Evolutionary conservation across 37 sponge, comb jelly and placozoan species (phyloP).

Genomic region (Eunapius fragilis): DNA sequence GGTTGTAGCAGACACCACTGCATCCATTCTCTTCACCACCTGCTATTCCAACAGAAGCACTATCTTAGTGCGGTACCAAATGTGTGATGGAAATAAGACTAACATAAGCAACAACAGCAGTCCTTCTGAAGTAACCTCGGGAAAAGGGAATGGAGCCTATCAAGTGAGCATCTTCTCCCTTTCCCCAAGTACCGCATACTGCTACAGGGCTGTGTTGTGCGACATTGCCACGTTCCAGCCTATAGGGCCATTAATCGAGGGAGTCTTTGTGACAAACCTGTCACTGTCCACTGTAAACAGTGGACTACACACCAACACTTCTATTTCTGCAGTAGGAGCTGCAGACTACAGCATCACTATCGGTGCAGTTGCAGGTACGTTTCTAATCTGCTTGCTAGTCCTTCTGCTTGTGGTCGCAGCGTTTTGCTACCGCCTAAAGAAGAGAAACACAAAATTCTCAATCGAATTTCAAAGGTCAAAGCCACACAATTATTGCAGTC

Average conservation of each 20-base stretch:
- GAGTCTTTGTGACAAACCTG: not conserved
- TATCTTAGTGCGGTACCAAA: not conserved
- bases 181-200: not conserved
- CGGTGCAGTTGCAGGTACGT: not conserved
- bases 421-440: not conserved
- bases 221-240: not conserved
- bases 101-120: not conserved
- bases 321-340: not conserved
- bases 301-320: not conserved
- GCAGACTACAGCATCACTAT: not conserved
- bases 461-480: not conserved
- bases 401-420: not conserved
- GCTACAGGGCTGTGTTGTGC: not conserved
- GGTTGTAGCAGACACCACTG: not conserved
- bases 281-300: not conserved
- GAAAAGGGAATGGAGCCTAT: not conserved
- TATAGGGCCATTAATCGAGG: not conserved
- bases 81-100: too few species aligned
- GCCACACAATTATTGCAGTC: not conserved
- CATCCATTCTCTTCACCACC: not conserved
- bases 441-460: not conserved
- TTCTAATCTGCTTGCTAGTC: not conserved
- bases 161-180: not conserved
- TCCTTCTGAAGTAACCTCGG: not conserved
- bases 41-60: not conserved